Evolutionary conservation across 2,797 vertebrate genomes (phyloP).

Genomic region (Falco biarmicus): DNA sequence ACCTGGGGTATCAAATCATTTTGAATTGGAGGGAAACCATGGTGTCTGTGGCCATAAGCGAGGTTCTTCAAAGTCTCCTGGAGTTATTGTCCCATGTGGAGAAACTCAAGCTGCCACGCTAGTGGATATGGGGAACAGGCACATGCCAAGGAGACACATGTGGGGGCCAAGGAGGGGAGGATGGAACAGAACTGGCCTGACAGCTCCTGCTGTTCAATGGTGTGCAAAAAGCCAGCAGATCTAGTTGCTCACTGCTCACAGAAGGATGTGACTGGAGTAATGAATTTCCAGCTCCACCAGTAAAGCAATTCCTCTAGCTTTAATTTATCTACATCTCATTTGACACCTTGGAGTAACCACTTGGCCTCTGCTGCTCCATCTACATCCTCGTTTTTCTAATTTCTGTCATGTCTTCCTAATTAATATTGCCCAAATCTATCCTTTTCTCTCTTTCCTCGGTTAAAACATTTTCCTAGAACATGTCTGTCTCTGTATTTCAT

Average conservation of each 20-base stretch:
- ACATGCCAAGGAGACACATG: not conserved
- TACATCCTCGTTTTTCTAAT: not conserved
- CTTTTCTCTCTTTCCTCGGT: not conserved
- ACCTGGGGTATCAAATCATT: not conserved
- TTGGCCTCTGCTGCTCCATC: constrained; percentile 21
- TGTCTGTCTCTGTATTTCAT: not conserved
- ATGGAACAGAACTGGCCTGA: not conserved
- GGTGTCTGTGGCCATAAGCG: not conserved
- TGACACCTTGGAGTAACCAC: constrained; percentile 20
- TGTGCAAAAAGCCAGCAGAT: not conserved
- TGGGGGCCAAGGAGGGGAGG: not conserved
- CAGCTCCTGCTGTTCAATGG: not conserved
- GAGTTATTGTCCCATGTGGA: not conserved
- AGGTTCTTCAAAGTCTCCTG: not conserved
- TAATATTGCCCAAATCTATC: constrained; percentile 4
- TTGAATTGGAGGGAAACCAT: not conserved
- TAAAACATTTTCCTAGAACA: constrained; percentile 25
- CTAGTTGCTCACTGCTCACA: not conserved
- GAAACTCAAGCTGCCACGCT: not conserved
- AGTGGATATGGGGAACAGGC: not conserved
- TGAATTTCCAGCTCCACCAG: not conserved
- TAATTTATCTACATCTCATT: constrained; percentile 36
- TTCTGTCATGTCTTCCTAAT: constrained; percentile 44
- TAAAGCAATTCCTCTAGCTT: not conserved
- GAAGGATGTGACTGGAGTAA: not conserved